Evolutionary conservation across 2,888 invertebrate genomes (phyloP).

Genomic region (Nezara viridula): DNA sequence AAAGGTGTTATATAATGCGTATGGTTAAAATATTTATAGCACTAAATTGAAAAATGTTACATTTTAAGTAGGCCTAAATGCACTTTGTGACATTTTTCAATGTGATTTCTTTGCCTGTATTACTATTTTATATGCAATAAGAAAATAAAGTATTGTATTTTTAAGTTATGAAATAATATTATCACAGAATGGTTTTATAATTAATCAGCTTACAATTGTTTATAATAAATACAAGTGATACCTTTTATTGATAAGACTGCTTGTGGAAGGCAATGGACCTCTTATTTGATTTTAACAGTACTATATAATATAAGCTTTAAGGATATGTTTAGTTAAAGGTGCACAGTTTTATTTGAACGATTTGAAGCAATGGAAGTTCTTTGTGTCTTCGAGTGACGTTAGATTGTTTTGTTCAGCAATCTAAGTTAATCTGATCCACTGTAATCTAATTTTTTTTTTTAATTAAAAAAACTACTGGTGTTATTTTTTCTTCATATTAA

Average conservation of each 20-base stretch:
- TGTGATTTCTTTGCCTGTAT: conserved; percentile 19
- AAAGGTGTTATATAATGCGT: background rate
- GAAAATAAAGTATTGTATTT: conserved; percentile 35
- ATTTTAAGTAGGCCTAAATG: background rate
- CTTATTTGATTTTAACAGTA: background rate
- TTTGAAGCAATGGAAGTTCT: background rate
- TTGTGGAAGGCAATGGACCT: background rate
- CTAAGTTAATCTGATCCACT: too few relatives aligned
- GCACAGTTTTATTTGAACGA: too few relatives aligned
- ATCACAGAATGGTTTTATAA: background rate
- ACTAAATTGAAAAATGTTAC: background rate
- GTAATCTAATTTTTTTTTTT: too few relatives aligned
- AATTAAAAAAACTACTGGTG: too few relatives aligned
- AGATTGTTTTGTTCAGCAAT: too few relatives aligned
- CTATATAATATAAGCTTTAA: background rate
- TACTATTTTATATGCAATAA: conserved; percentile 26
- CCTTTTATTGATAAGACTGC: background rate
- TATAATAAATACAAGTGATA: background rate
- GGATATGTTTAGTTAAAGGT: too few relatives aligned
- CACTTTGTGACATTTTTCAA: background rate
- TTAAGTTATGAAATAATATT: background rate
- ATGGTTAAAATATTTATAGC: background rate
- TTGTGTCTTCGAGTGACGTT: background rate
- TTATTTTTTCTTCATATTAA: too few relatives aligned
- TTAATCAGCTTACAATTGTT: background rate